These are phyloP conservation scores for Alloplasta piceator DNA, from an alignment of 2,888 invertebrate genomes.

Conservation along the genomic window DNA sequence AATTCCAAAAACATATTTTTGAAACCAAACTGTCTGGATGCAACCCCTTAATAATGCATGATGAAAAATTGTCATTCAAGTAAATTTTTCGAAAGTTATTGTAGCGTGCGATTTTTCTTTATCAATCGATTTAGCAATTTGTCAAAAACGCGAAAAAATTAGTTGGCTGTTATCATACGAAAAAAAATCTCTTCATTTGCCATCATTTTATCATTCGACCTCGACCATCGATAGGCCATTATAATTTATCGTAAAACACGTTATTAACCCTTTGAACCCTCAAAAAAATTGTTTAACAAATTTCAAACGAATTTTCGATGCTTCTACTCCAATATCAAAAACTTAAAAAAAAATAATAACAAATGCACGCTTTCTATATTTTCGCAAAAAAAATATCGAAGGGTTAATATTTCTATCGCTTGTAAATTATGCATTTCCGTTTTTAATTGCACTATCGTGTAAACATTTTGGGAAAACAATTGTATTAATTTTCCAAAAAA, in stretches of 20 bases:
- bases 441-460: conserved; percentile 40
- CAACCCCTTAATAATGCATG: conserved; percentile 40
- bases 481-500: too few relatives aligned
- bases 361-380: too few relatives aligned
- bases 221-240: conserved; percentile 17
- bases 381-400: background rate
- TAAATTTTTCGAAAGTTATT: conserved; percentile 35
- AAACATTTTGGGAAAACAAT: too few relatives aligned
- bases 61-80: conserved; percentile 19
- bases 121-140: conserved; percentile 14
- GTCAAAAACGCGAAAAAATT: conserved; percentile 14
- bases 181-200: conserved; percentile 41
- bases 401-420: conserved; percentile 14
- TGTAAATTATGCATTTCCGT: conserved; percentile 31
- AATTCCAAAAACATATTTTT: too few relatives aligned
- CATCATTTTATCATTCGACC: conserved; percentile 33
- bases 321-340: too few relatives aligned
- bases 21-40: too few relatives aligned
- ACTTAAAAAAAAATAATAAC: too few relatives aligned
- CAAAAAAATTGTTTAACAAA: too few relatives aligned
- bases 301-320: too few relatives aligned
- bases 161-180: conserved; percentile 29
- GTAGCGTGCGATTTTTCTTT: conserved; percentile 13
- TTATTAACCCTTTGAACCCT: conserved; percentile 7
- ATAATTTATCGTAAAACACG: conserved; percentile 2